Evolutionary conservation across 1,140 invertebrate genomes (phyloP).

Genomic region (Drosophila melanica): DNA sequence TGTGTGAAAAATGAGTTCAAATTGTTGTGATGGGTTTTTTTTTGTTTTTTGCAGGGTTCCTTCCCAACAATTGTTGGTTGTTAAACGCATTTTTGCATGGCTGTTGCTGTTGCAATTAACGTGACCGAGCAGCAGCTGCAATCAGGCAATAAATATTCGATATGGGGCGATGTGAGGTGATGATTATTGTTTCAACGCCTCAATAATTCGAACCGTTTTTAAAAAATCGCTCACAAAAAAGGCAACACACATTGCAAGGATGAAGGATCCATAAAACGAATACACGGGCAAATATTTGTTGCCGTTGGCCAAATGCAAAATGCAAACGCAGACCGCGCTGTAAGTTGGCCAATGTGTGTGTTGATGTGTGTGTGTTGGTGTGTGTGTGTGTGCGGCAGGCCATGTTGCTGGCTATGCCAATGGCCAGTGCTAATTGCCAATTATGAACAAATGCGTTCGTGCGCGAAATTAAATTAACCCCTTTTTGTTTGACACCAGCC

Average conservation of each 20-base stretch:
- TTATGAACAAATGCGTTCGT: slow-evolving; percentile 77
- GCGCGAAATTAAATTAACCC: slow-evolving; percentile 82
- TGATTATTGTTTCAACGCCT: slow-evolving; percentile 81
- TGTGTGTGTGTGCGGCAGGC: slow-evolving; percentile 23
- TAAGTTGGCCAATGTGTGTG: slow-evolving; percentile 53
- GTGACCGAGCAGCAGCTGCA: slow-evolving; percentile 61
- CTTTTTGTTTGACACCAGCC: slow-evolving; percentile 57
- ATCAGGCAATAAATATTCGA: slow-evolving; percentile 58
- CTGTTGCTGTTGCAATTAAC: slow-evolving; percentile 73
- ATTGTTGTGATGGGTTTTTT: neutral
- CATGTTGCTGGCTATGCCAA: slow-evolving; percentile 56
- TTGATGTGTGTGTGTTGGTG: slow-evolving; percentile 13
- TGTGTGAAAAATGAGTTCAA: slow-evolving; percentile 57
- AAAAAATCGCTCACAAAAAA: slow-evolving; percentile 62
- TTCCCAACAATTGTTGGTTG: slow-evolving; percentile 34
- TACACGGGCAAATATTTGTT: slow-evolving; percentile 69
- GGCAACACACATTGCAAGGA: slow-evolving; percentile 9
- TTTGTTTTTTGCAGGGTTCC: neutral
- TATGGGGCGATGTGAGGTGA: slow-evolving; percentile 41
- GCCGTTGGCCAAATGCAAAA: slow-evolving; percentile 74
- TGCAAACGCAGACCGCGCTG: slow-evolving; percentile 61
- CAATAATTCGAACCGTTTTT: slow-evolving; percentile 69
- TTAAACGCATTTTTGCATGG: slow-evolving; percentile 69
- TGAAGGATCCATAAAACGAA: slow-evolving; percentile 32
- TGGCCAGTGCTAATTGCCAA: slow-evolving; percentile 80